phyloP scores from a whole-genome alignment of 2,888 invertebrate species.

The Trichogramma dendrolimi region DNA sequence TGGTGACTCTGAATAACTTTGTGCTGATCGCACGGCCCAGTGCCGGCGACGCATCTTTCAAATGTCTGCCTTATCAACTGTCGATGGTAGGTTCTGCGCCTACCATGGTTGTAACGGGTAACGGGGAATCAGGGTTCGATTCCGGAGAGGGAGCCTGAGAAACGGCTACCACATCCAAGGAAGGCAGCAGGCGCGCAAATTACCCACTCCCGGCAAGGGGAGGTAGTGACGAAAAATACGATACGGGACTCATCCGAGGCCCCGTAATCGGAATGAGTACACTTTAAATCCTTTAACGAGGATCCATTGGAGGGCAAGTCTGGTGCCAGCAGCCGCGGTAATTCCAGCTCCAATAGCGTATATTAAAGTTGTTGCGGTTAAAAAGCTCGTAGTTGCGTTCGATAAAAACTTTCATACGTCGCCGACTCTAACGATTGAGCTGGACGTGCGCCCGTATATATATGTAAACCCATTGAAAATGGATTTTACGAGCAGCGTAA shows the following conservation, averaged over 20 bases:
- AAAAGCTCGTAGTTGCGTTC: no score
- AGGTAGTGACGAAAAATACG: no score
- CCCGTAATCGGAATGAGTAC: no score
- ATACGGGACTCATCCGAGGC: no score
- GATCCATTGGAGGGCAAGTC: constrained; percentile 64
- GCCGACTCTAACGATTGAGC: no score
- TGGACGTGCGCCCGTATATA: no score
- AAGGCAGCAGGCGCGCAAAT: no score
- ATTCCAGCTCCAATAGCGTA: constrained; percentile 60
- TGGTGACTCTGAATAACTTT: constrained; percentile 55
- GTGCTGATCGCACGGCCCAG: constrained; percentile 42
- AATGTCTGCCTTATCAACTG: constrained; percentile 57
- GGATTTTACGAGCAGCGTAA: no score
- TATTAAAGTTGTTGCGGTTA: constrained; percentile 71
- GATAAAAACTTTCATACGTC: no score
- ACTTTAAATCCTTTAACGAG: constrained; percentile 28
- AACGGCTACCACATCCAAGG: no score
- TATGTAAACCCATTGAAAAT: no score
- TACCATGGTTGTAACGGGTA: constrained; percentile 55
- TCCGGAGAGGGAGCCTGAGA: constrained; percentile 70
- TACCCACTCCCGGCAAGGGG: no score
- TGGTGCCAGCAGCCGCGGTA: constrained; percentile 71
- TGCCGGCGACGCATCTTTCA: constrained; percentile 56
- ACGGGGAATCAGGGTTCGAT: constrained; percentile 72
- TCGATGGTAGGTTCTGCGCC: constrained; percentile 14